Conservation (phyloP, 1,140 invertebrate species). For the Nasonia vitripennis region DNA sequence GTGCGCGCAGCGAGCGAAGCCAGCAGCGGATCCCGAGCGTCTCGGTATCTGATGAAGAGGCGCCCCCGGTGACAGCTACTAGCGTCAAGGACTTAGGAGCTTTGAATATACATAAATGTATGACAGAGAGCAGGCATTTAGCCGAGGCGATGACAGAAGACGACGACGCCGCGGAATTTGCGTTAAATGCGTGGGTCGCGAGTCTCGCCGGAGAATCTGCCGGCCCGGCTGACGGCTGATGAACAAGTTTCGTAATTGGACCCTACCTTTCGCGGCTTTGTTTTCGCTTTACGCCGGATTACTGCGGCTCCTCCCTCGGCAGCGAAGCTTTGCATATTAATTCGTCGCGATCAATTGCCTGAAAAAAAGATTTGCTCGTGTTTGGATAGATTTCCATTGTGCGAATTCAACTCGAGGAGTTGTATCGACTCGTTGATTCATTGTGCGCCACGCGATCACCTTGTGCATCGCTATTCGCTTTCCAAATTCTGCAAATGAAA, state of each 20-base stretch:
- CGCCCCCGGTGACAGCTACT: constrained; percentile 66
- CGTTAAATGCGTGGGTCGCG: constrained; percentile 23
- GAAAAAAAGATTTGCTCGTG: too few species aligned
- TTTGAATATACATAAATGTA: constrained; percentile 52
- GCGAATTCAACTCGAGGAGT: too few species aligned
- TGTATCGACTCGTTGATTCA: too few species aligned
- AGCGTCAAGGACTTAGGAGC: constrained; percentile 56
- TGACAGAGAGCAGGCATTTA: constrained; percentile 43
- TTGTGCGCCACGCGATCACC: too few species aligned
- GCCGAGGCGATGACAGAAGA: constrained; percentile 43
- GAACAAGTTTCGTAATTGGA: constrained; percentile 52
- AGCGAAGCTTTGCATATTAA: too few species aligned
- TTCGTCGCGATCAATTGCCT: too few species aligned
- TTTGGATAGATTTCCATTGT: too few species aligned
- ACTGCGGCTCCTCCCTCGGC: neutral
- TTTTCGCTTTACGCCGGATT: constrained; percentile 31
- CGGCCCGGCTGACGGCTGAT: constrained; percentile 17
- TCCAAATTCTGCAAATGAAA: too few species aligned
- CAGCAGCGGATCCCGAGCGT: constrained; percentile 61
- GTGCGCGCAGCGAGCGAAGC: constrained; percentile 51
- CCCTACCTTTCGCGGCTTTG: constrained; percentile 35
- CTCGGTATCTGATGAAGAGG: constrained; percentile 70
- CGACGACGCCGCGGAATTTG: constrained; percentile 34
- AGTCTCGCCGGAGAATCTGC: neutral
- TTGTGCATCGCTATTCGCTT: too few species aligned